Evolutionary conservation across 2,888 invertebrate species (phyloP), one percentile per base, ranked within the genome.

Genomic region (Drosophila lacicola): DNA sequence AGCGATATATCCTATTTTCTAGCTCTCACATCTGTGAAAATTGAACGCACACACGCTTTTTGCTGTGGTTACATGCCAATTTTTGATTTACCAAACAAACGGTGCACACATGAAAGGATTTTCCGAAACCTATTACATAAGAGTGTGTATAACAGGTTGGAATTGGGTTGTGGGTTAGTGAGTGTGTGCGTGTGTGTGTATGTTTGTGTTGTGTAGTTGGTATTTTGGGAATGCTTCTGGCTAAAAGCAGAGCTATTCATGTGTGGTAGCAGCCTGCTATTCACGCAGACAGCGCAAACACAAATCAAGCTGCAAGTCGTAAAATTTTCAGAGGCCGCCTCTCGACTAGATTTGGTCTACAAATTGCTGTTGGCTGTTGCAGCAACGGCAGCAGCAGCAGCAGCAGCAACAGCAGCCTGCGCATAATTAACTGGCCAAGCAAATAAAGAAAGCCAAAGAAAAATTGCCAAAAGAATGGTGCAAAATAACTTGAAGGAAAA

Each of bases 391-490:
- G 14, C 2, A 42, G 44, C 60, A 1, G 17, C 17, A 17, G 17
- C 17, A 17, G n/a, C 42, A 21, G 33, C 29, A 39, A 19, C 45
- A 17, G 37, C 21, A 60, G 44, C 14, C 33, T 56, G 53, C 61
- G 74, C 67, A 67, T 78, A 78, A 72, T 78, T 77, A 78, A 75
- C 56, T 64, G 19, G 17, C 39, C 45, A 50, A 21, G 34, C 51
- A 45, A 29, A 17, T 49, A 53, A 37, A 49, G 47, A 51, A 42
- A 54, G 46, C 14, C 34, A 51, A 63, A 51, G 42, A 44, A 44
- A 44, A 69, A 33, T 37, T 36, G 10, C 10, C 65, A 29, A 51
- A 36, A 37, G 33, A 66, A 25, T 54, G 21, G 6, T 36, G 8
- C 2, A 42, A 54, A 44, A 34, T 34, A 29, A 29, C 14, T 21